Evolutionary conservation across 2,113 vertebrate species (phyloP).

Genomic region (Erpornis zantholeuca): DNA sequence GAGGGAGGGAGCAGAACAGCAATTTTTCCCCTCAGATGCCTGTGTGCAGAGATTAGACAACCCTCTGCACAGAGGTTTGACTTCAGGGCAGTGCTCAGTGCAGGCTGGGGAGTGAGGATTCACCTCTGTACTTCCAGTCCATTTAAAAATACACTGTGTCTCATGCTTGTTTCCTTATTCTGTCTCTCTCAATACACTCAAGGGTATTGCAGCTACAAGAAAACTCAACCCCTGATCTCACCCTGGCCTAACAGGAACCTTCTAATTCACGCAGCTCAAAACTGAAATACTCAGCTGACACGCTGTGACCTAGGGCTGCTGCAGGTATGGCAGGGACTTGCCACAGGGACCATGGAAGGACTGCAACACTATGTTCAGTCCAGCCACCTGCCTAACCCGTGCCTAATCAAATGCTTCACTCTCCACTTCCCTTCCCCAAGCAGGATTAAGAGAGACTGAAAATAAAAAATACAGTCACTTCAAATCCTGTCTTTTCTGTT

Average conservation of each 20-base stretch:
- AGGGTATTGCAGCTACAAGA: constrained; percentile 5
- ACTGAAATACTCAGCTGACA: constrained; percentile 59
- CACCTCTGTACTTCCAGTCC: background rate
- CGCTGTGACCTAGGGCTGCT: constrained; percentile 16
- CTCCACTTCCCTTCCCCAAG: background rate
- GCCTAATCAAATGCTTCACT: background rate
- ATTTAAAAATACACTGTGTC: background rate
- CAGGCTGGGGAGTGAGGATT: background rate
- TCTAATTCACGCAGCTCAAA: constrained; percentile 58
- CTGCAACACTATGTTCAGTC: background rate
- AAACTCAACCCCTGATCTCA: constrained; percentile 36
- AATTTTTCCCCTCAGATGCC: background rate
- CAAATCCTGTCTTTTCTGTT: background rate
- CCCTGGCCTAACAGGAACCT: background rate
- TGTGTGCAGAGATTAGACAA: background rate
- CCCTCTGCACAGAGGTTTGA: background rate
- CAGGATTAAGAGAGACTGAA: background rate
- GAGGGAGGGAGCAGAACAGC: background rate
- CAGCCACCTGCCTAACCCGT: background rate
- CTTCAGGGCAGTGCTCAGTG: background rate
- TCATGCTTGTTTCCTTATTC: background rate
- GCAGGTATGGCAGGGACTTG: constrained; percentile 4
- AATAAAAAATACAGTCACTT: background rate
- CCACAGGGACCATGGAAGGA: background rate
- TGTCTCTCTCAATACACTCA: constrained; percentile 10